Evolutionary conservation across 2,797 vertebrate species (phyloP), one percentile per base, ranked within the genome.

Genomic region (Cygnus olor): DNA sequence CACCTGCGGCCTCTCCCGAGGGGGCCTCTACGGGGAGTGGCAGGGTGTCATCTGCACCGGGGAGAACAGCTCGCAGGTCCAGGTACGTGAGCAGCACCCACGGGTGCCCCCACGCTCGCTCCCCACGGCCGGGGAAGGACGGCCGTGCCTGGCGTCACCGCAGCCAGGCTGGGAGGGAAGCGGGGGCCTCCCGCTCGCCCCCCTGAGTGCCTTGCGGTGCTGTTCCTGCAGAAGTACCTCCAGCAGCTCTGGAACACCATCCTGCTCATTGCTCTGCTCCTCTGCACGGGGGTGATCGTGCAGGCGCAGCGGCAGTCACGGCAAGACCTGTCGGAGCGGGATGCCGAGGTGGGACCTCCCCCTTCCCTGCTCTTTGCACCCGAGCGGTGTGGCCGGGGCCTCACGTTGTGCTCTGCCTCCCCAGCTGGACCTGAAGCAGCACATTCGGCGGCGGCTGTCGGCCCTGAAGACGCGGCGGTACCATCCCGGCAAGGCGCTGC

Each of bases 231-330:
- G 99, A 99, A 99, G 94, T 99, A 99, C 93, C 98, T 99, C 86
- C 99, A 99, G 98, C 98, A 99, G 98, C 98, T 99, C 87, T 99
- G 99, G 99, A 99, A 99, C 72, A 98, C 99, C 6, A 99, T 99
- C 91, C 97, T 99, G 88, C 97, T 99, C 92, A 98, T 99, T 34
- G 99, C 98, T n/a, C 98, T 99, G 91, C 98, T 99, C 89, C 98
- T 99, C 87, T 98, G 99, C 97, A 99, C 98, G 0, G 99, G 99
- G 0, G 98, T 99, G 47, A 98, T 99, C 20, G 98, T 99, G 88
- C 99, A 99, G 96, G 99, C 99, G 6, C 99, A 98, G 91, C 98
- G 99, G 97, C 99, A 99, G 96, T 98, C 98, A 0, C 97, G 98
- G 87, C 98, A 98, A 51, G 98, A 96, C 64, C 98, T 96, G 53